phyloP scores from a whole-genome alignment of 2,888 invertebrate genomes.

The Sylvicola cinctus region DNA sequence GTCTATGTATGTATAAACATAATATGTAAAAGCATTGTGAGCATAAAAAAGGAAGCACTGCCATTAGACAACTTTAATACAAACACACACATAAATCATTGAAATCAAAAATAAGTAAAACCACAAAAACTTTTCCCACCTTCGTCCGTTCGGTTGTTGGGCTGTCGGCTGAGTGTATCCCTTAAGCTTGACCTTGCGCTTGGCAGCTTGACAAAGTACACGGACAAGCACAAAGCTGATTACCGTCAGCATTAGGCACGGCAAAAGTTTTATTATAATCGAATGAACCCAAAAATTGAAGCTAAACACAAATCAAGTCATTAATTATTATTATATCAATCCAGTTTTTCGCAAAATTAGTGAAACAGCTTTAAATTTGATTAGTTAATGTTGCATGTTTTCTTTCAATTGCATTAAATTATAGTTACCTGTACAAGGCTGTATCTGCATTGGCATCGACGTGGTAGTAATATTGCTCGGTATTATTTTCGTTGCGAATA shows the following conservation, averaged over 20 bases:
- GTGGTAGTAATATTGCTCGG: conserved; percentile 14
- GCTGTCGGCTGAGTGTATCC: conserved; percentile 36
- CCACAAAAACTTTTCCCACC: not conserved
- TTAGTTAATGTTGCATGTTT: too few relatives aligned
- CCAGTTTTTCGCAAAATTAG: too few relatives aligned
- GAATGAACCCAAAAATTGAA: conserved; percentile 60
- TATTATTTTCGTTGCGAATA: conserved; percentile 10
- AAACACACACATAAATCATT: too few relatives aligned
- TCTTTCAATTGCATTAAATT: too few relatives aligned
- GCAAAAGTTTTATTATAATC: conserved; percentile 52
- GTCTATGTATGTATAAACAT: conserved; percentile 14
- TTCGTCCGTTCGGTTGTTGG: too few relatives aligned
- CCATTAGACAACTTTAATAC: too few relatives aligned
- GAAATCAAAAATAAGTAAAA: conserved; percentile 2
- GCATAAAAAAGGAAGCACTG: conserved; percentile 1
- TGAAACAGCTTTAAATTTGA: too few relatives aligned
- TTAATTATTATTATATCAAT: too few relatives aligned
- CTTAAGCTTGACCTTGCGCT: conserved; percentile 46
- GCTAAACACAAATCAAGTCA: too few relatives aligned
- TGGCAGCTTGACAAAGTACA: conserved; percentile 54
- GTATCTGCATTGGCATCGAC: conserved; percentile 18
- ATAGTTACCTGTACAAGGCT: conserved; percentile 18
- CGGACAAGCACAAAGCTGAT: conserved; percentile 40
- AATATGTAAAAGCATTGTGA: too few relatives aligned
- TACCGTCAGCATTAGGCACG: conserved; percentile 48